Base-by-base conservation (phyloP, 2,797 vertebrate species). In the Pipistrellus pygmaeus region DNA sequence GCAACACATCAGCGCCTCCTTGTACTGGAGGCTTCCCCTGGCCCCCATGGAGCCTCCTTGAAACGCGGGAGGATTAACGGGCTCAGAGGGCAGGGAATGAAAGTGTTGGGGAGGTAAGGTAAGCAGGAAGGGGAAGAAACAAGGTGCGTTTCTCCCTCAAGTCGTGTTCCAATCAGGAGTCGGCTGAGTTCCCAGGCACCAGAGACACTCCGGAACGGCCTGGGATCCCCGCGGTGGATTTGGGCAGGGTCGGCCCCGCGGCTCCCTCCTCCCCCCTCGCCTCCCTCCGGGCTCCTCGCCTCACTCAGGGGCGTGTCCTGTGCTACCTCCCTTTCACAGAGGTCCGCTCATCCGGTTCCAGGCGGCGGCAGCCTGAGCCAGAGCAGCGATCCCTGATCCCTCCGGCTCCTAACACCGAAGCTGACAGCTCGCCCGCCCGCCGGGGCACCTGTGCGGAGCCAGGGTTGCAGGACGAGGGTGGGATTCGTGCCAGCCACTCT, bases 221-320 rank as follows among this genome's bases (percentile, higher is more conserved):
- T 17, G 93, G 93, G 85, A 32, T 35, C 95, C 82, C 7, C 75
- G 66, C 77, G 2, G 35, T 12, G 89, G 81, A 91, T 94, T 84
- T 77, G 0, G 86, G 77, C 95, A 55, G 55, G 72, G 66, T 23
- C 0, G 7, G 84, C 23, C 46, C 71, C 18, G 60, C 25, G 44
- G 21, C 87, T 41, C 51, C 64, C 85, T 81, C 90, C 85, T 41
- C 64, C 75, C 69, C 15, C 27, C 73, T 32, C 93, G 15, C 90
- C 90, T 69, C 78, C 84, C 97, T 13, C 87, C 85, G 27, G 95
- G 64, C 93, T 88, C 94, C 3, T 64, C 68, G 94, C 77, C 92
- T 84, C 95, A 15, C 96, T 96, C 97, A 81, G 97, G 95, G 97
- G 97, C 95, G 97, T 97, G 97, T 98, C 97, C 97, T 96, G 93